Evolutionary conservation across 2,113 vertebrate species (phyloP).

Genomic region (Campylorhamphus procurvoides): DNA sequence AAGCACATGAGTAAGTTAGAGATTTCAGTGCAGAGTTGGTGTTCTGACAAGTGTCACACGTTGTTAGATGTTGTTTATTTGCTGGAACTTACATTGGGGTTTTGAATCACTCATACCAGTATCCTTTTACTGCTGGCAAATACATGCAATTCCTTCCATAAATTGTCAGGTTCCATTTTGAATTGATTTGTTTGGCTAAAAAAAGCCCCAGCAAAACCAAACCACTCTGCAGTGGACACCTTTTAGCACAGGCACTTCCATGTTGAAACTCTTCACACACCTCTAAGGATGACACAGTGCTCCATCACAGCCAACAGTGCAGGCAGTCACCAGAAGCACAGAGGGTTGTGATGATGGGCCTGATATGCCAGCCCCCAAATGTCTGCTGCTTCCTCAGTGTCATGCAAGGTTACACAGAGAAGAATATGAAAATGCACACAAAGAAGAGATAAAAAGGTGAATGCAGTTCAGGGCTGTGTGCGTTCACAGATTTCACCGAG

Average conservation of each 20-base stretch:
- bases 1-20: background rate
- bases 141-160: background rate
- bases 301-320: background rate
- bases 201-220: background rate
- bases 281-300: background rate
- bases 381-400: background rate
- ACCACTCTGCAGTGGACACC: background rate
- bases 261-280: background rate
- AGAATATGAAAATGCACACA: background rate
- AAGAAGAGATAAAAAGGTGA: background rate
- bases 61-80: background rate
- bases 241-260: background rate
- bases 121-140: background rate
- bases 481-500: background rate
- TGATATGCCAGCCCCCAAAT: accelerated
- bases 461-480: background rate
- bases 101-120: background rate
- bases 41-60: background rate
- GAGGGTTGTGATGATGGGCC: too few relatives aligned
- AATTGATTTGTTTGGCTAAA: background rate
- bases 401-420: background rate
- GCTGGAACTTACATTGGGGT: background rate
- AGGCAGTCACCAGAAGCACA: background rate
- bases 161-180: background rate
- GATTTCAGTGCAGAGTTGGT: background rate